Conservation (phyloP, 1,140 invertebrate genomes). For the Heliconius hewitsoni region DNA sequence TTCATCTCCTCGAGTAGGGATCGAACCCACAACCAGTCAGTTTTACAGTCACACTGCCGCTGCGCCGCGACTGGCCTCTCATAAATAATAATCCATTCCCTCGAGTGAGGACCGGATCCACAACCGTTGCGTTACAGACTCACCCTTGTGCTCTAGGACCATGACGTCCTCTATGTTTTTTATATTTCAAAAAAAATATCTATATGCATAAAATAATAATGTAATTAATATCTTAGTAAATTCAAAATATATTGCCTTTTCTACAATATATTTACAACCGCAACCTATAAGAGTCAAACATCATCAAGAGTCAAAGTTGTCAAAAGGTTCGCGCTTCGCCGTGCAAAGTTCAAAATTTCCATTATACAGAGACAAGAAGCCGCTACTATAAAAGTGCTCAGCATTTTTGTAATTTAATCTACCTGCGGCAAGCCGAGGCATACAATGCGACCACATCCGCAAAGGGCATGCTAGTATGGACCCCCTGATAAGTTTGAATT, state of each 20-base stretch:
- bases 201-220: too few relatives aligned
- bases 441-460: slow-evolving; percentile 44
- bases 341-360: slow-evolving; percentile 22
- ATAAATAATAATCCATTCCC: too few relatives aligned
- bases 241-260: neutral
- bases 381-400: slow-evolving; percentile 34
- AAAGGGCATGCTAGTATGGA: slow-evolving; percentile 27
- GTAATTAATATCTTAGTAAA: neutral
- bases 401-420: slow-evolving; percentile 41
- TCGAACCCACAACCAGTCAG: too few relatives aligned
- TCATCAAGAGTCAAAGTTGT: neutral
- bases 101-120: too few relatives aligned
- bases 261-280: neutral
- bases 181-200: too few relatives aligned
- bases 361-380: slow-evolving; percentile 16
- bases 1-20: too few relatives aligned
- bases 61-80: too few relatives aligned
- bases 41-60: too few relatives aligned
- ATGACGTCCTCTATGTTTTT: too few relatives aligned
- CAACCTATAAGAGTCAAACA: neutral
- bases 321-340: neutral
- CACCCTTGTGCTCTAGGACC: too few relatives aligned
- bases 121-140: too few relatives aligned
- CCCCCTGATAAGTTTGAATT: slow-evolving; percentile 32
- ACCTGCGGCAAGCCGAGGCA: slow-evolving; percentile 31